phyloP scores from a whole-genome alignment of 92 coral and sea anemone genomes.

The Siderastrea siderea region DNA sequence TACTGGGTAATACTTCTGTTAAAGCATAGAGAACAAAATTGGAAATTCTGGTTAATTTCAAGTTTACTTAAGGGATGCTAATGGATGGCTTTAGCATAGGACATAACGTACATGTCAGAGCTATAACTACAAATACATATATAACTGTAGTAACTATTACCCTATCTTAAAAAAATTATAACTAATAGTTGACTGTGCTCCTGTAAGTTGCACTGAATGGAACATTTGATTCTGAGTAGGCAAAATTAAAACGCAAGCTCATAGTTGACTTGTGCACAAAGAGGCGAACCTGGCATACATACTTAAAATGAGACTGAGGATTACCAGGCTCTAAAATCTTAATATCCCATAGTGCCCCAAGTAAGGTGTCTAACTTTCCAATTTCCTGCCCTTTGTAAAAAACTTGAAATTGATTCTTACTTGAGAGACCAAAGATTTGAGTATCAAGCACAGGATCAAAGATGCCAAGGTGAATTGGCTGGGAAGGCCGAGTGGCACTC shows the following conservation, averaged over 20 bases:
- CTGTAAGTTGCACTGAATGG: slow-evolving; percentile 31
- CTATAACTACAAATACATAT: too few relatives aligned
- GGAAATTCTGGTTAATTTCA: too few relatives aligned
- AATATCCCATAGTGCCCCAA: slow-evolving; percentile 48
- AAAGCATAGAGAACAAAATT: too few relatives aligned
- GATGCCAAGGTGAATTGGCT: slow-evolving; percentile 43
- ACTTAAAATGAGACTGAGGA: slow-evolving; percentile 52
- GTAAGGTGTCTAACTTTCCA: slow-evolving; percentile 24
- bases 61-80: too few relatives aligned
- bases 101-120: too few relatives aligned
- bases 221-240: slow-evolving; percentile 38
- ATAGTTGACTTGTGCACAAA: slow-evolving; percentile 32
- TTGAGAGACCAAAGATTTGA: slow-evolving; percentile 38
- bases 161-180: background rate
- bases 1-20: too few relatives aligned
- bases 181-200: slow-evolving; percentile 15
- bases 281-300: slow-evolving; percentile 34
- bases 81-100: too few relatives aligned
- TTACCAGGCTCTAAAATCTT: slow-evolving; percentile 47
- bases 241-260: slow-evolving; percentile 42
- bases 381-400: slow-evolving; percentile 28
- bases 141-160: too few relatives aligned
- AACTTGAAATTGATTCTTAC: slow-evolving; percentile 21
- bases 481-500: slow-evolving; percentile 52
- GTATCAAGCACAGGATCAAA: slow-evolving; percentile 53